Evolutionary conservation across 2,888 invertebrate genomes (phyloP).

Genomic region (Nomada flava): DNA sequence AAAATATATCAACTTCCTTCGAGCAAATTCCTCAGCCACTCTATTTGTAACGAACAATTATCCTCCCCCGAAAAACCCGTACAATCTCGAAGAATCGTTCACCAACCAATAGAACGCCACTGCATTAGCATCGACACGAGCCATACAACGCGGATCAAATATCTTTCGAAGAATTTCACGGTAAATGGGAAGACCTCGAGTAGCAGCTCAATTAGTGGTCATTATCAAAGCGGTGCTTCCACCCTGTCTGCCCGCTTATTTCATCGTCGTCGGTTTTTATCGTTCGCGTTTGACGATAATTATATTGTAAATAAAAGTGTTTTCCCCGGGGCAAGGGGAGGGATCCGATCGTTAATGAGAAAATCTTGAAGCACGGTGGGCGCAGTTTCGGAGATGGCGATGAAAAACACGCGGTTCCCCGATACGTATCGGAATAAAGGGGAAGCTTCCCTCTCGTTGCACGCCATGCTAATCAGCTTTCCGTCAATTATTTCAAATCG

Average conservation of each 20-base stretch:
- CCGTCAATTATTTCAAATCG: constrained; percentile 60
- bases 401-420: constrained; percentile 56
- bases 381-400: constrained; percentile 35
- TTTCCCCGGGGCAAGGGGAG: constrained; percentile 18
- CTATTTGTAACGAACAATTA: no score
- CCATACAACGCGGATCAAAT: constrained; percentile 42
- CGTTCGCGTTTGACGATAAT: constrained; percentile 62
- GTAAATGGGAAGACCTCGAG: constrained; percentile 70
- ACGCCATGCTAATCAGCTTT: constrained; percentile 65
- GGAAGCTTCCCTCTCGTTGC: constrained; percentile 28
- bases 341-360: constrained; percentile 66
- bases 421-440: constrained; percentile 27
- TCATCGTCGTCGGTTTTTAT: constrained; percentile 46
- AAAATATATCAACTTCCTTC: no score
- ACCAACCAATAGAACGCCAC: neutral
- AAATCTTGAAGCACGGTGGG: constrained; percentile 53
- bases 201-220: constrained; percentile 74
- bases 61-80: no score
- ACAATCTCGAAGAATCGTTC: no score
- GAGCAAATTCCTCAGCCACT: no score
- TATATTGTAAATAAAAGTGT: constrained; percentile 65
- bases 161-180: constrained; percentile 45
- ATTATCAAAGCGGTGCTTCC: constrained; percentile 68
- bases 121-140: neutral
- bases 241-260: constrained; percentile 23